A percentile compares a stretch with the other conserved stretches of the same genome.
Evolutionary conservation across 92 coral and sea anemone genomes (phyloP).

Genomic region (Chrysogorgia sp.): DNA sequence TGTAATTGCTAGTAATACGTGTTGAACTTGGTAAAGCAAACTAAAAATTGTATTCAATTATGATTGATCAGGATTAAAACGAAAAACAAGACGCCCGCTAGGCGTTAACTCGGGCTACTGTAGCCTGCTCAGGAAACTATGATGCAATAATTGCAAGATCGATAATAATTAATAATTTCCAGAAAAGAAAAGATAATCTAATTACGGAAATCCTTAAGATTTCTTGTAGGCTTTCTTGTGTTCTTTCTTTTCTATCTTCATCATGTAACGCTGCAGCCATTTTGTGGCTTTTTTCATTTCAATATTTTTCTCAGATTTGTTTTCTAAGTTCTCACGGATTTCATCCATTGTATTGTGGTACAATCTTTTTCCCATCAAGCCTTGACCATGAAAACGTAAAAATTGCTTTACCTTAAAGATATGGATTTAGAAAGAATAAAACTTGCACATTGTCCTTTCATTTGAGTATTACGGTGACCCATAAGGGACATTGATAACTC

Average conservation of each 20-base stretch:
- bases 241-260: background rate
- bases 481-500: too few species aligned
- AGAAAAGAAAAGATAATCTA: too few species aligned
- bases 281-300: slow-evolving; percentile 20
- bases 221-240: background rate
- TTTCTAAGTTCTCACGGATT: slow-evolving; percentile 41
- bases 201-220: background rate
- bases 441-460: background rate
- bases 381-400: slow-evolving; percentile 30
- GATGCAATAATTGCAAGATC: too few species aligned
- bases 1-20: too few species aligned
- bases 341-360: slow-evolving; percentile 51
- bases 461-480: too few species aligned
- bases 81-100: too few species aligned
- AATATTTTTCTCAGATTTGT: slow-evolving; percentile 31
- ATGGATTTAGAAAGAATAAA: background rate
- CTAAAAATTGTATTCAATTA: too few species aligned
- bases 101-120: too few species aligned
- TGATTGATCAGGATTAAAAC: too few species aligned
- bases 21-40: too few species aligned
- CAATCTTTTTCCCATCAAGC: slow-evolving; percentile 44
- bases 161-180: too few species aligned
- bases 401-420: slow-evolving; percentile 48
- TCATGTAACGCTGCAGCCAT: slow-evolving; percentile 59
- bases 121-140: too few species aligned